These are phyloP conservation scores for Malacosoma neustria DNA, from an alignment of 2,888 invertebrate genomes.

Conservation along the genomic window DNA sequence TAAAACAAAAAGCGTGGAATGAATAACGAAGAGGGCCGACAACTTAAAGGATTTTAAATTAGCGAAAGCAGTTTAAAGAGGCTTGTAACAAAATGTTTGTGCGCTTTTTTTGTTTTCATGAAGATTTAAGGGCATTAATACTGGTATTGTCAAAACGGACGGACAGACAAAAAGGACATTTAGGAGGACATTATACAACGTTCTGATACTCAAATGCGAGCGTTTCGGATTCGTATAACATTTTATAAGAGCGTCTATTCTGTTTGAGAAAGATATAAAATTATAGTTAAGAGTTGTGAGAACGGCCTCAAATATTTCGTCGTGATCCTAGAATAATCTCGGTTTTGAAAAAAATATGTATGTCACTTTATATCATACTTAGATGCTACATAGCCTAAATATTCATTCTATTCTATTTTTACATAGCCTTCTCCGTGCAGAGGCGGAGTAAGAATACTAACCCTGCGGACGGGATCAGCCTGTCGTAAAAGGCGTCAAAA, in stretches of 20 bases:
- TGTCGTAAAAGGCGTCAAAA: too few species aligned
- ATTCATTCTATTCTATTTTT: too few species aligned
- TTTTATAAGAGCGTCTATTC: not conserved
- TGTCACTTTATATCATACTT: too few species aligned
- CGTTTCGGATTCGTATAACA: slow-evolving; percentile 15
- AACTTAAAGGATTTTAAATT: not conserved
- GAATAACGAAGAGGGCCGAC: slow-evolving; percentile 1
- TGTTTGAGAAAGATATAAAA: not conserved
- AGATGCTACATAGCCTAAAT: too few species aligned
- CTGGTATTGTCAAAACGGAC: slow-evolving; percentile 28
- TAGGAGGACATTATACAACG: slow-evolving; percentile 31
- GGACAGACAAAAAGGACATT: slow-evolving; percentile 33
- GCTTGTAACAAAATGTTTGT: slow-evolving; percentile 3
- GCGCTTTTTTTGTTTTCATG: not conserved
- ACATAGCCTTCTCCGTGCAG: too few species aligned
- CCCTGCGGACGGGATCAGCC: too few species aligned
- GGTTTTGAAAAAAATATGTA: too few species aligned
- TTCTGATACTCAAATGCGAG: slow-evolving; percentile 12
- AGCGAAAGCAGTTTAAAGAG: not conserved
- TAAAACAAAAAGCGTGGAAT: not conserved
- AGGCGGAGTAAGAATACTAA: too few species aligned
- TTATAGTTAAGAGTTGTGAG: too few species aligned
- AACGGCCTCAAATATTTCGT: too few species aligned
- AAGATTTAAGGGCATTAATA: slow-evolving; percentile 27
- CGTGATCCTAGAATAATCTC: too few species aligned